Conservation (phyloP, 2,888 invertebrate genomes). For the Aplocera efformata region DNA sequence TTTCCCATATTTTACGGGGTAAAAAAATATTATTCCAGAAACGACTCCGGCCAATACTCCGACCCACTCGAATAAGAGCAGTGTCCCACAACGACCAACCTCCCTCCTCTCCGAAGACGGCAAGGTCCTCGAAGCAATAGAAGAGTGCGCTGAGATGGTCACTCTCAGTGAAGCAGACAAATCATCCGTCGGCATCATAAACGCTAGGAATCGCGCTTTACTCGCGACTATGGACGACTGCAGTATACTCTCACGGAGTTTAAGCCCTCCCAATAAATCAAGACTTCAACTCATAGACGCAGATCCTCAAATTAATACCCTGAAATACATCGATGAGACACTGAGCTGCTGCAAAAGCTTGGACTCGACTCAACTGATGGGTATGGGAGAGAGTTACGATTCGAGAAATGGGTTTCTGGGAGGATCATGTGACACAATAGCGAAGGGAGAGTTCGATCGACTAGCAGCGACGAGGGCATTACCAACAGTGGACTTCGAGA, state of each 20-base stretch:
- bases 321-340: conserved; percentile 83
- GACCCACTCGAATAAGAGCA: conserved; percentile 58
- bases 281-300: conserved; percentile 68
- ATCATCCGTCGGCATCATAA: conserved; percentile 63
- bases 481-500: conserved; percentile 54
- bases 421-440: conserved; percentile 71
- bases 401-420: conserved; percentile 69
- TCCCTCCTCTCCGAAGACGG: conserved; percentile 83
- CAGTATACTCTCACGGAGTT: conserved; percentile 68
- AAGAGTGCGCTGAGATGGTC: conserved; percentile 85
- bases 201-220: conserved; percentile 72
- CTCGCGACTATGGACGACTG: conserved; percentile 79
- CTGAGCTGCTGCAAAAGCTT: conserved; percentile 73
- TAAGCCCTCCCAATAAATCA: conserved; percentile 70
- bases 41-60: conserved; percentile 74
- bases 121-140: conserved; percentile 83
- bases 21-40: conserved; percentile 46
- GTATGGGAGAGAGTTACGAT: conserved; percentile 75
- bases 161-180: conserved; percentile 80
- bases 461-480: conserved; percentile 49
- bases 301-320: conserved; percentile 78
- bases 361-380: conserved; percentile 69
- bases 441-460: conserved; percentile 62
- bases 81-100: conserved; percentile 74
- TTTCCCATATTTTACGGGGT: conserved; percentile 1